phyloP scores from a whole-genome alignment of 53 echinoderm and acorn worm species.

The Hippasteria phrygiana region DNA sequence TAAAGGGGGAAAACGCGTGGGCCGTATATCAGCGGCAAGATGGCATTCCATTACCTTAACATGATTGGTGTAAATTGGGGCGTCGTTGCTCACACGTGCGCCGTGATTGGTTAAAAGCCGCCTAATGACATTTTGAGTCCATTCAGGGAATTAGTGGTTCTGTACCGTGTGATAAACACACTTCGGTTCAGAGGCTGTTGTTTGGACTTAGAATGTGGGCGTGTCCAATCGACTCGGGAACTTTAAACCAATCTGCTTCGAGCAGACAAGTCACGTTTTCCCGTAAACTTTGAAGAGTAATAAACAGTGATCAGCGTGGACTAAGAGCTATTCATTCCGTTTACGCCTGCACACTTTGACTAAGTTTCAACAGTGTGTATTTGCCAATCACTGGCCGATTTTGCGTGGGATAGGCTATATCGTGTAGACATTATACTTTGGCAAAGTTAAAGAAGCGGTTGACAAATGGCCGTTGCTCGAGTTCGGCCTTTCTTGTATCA shows the following conservation, averaged over 20 bases:
- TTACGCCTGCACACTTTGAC: background rate
- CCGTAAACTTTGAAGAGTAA: background rate
- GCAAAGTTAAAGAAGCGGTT: too few species aligned
- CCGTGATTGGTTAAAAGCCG: slow-evolving; percentile 47
- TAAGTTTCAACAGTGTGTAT: too few species aligned
- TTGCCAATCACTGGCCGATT: too few species aligned
- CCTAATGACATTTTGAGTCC: background rate
- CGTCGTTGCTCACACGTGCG: background rate
- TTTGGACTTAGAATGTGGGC: slow-evolving; percentile 5
- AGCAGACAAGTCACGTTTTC: background rate
- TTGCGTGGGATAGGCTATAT: too few species aligned
- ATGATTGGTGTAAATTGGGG: slow-evolving; percentile 54
- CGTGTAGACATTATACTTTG: too few species aligned
- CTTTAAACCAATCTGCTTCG: background rate
- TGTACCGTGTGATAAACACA: background rate
- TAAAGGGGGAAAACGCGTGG: slow-evolving; percentile 19
- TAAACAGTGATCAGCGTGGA: background rate
- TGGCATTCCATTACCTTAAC: slow-evolving; percentile 55
- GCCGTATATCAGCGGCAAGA: slow-evolving; percentile 1
- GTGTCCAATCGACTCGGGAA: background rate
- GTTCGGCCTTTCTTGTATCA: too few species aligned
- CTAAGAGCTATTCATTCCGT: background rate
- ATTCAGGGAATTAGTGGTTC: background rate
- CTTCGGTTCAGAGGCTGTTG: too few species aligned
- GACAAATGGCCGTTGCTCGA: too few species aligned